Conservation (phyloP, 2,888 invertebrate species). For the Eurytoma adleriae region DNA sequence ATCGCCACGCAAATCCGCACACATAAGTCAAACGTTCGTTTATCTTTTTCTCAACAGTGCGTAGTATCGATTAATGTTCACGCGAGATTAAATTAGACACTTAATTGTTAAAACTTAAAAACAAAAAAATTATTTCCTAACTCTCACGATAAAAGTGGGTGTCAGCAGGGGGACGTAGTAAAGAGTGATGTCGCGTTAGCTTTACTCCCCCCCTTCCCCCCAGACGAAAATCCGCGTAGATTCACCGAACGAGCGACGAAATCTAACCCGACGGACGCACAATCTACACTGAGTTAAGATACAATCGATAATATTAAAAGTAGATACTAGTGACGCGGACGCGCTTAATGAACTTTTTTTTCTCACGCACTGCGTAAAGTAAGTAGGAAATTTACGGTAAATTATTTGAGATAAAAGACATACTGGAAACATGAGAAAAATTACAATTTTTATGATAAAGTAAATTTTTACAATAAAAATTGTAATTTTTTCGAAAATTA, state of each 20-base stretch:
- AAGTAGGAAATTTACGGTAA: too few relatives aligned
- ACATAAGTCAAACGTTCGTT: constrained; percentile 2
- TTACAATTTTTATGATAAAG: too few relatives aligned
- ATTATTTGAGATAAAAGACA: too few relatives aligned
- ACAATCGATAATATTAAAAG: constrained; percentile 25
- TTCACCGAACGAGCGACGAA: constrained; percentile 35
- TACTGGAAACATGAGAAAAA: too few relatives aligned
- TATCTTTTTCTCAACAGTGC: constrained; percentile 34
- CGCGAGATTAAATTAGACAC: constrained; percentile 60
- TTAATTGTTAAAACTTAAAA: constrained; percentile 38
- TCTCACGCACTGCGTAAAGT: too few relatives aligned
- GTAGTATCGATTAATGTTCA: constrained; percentile 14
- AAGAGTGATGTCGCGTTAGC: not conserved
- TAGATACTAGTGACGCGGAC: constrained; percentile 21
- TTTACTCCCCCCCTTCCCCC: not conserved
- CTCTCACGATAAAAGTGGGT: too few relatives aligned
- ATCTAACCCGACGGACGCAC: constrained; percentile 8
- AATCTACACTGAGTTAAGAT: constrained; percentile 42
- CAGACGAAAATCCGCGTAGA: too few relatives aligned
- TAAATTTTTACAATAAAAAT: too few relatives aligned
- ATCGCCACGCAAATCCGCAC: not conserved
- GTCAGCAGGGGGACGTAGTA: not conserved
- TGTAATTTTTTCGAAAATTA: too few relatives aligned
- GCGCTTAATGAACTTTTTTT: constrained; percentile 20
- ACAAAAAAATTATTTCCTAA: too few relatives aligned